phyloP scores from a whole-genome alignment of 2,888 invertebrate species.

The Tenodera sinensis region DNA sequence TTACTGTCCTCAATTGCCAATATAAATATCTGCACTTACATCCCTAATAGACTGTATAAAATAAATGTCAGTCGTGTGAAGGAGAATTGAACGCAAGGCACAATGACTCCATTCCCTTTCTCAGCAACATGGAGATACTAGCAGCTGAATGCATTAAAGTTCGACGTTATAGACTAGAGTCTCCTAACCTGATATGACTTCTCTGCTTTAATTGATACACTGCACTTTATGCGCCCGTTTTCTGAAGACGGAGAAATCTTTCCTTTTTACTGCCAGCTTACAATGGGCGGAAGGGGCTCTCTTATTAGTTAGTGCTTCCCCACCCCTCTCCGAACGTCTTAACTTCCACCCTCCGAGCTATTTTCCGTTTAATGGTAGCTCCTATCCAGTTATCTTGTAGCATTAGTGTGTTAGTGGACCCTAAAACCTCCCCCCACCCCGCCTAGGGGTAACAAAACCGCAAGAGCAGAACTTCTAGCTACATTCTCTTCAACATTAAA shows the following conservation, averaged over 20 bases:
- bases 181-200: not conserved
- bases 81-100: no score
- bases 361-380: not conserved
- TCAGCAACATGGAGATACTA: not conserved
- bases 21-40: no score
- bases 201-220: slow-evolving; percentile 1
- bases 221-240: slow-evolving; percentile 1
- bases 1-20: no score
- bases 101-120: not conserved
- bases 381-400: not conserved
- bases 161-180: not conserved
- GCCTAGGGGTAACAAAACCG: not conserved
- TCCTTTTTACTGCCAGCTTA: slow-evolving; percentile 8
- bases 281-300: not conserved
- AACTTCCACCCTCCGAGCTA: not conserved
- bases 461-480: not conserved
- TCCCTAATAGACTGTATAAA: no score
- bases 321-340: not conserved
- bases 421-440: not conserved
- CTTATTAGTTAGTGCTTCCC: not conserved
- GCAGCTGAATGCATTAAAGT: not conserved
- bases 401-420: not conserved
- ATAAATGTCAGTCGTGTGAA: no score
- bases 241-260: slow-evolving; percentile 1
- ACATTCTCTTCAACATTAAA: not conserved